Base-by-base conservation (phyloP, 30 jellyfish, hydroid and myxozoan genomes). In the Cassiopea xamachana region DNA sequence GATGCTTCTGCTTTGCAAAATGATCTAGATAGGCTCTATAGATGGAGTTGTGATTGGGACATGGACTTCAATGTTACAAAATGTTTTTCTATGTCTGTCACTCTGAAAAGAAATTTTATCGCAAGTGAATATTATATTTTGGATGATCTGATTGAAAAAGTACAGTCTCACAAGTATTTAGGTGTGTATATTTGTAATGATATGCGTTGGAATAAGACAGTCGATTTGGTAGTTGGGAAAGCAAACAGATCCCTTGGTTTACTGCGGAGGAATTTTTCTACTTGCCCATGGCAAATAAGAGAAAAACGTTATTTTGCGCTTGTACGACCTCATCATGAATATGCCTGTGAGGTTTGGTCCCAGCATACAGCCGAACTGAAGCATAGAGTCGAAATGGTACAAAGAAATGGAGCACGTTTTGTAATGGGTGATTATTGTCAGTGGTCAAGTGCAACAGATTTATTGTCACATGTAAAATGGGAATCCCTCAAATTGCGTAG, bases 321-420 rank as follows among this genome's bases (percentile, higher is more conserved):
- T 58, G 89, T 80, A 77, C 90, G 94, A n/a, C 97, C 94, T 60
- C 93, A 82, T 72, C 71, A 73, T 17, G 97, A 90, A 83, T 90
- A 83, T 90, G 90, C 90, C 80, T 75, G 78, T 68, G 70, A 85
- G 46, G 89, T 91, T 46, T 91, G 97, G 94, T 60, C 55, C 84
- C 94, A 85, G 84, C 84, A 75, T 17, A 47, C 84, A 75, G 84
- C 84, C 49, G 70, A 75, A 75, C 17, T 27, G 62, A 60, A 80
- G 79, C 80, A 80, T 16, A 80, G 89, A 77, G 48, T 77, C 73
- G 86, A 77, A 77, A 77, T 77, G 73, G 86, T 46, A 77, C 86
- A 77, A 77, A 80, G 89, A 80, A 80, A 80, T 80, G 89, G 89
- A 80, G 89, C 89, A 50, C 78, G 80, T 15, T 80, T 80, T 55